A percentile compares a stretch with the other conserved stretches of the same genome.
Conservation (phyloP, 2,797 vertebrate genomes). For the Coregonus ussuriensis region DNA sequence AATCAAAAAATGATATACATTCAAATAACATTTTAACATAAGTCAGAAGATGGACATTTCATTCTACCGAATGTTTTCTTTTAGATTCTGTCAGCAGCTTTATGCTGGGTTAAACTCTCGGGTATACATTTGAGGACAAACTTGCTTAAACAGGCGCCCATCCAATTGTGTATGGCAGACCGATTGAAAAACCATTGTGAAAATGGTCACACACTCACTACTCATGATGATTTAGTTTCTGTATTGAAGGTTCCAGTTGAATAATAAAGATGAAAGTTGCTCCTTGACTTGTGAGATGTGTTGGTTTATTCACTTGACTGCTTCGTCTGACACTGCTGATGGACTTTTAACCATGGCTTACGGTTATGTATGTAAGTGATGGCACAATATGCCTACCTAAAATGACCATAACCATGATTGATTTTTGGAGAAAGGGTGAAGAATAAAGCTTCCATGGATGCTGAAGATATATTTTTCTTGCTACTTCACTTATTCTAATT, state of each 20-base stretch:
- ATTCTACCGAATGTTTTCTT: constrained; percentile 46
- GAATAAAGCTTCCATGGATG: too few species aligned
- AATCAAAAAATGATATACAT: constrained; percentile 23
- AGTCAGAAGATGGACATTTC: constrained; percentile 47
- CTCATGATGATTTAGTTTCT: constrained; percentile 64
- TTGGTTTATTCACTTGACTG: constrained; percentile 11
- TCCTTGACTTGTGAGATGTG: constrained; percentile 37
- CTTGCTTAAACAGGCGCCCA: constrained; percentile 69
- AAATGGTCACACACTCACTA: constrained; percentile 67
- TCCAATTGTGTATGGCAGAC: constrained; percentile 78
- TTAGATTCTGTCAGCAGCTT: constrained; percentile 39
- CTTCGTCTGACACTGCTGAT: too few species aligned
- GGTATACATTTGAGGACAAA: too few species aligned
- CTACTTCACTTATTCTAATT: too few species aligned
- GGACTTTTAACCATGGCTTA: not conserved
- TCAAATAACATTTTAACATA: constrained; percentile 55
- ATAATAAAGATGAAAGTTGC: constrained; percentile 75
- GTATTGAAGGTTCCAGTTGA: constrained; percentile 69
- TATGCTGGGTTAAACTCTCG: constrained; percentile 27
- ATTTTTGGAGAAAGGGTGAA: too few species aligned
- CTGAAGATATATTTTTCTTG: too few species aligned
- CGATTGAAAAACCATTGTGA: constrained; percentile 63
- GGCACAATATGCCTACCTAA: too few species aligned
- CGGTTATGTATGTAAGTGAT: too few species aligned
- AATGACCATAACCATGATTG: too few species aligned